Base-by-base conservation (phyloP, 2,888 invertebrate species). In the Camptogramma bilineatum region DNA sequence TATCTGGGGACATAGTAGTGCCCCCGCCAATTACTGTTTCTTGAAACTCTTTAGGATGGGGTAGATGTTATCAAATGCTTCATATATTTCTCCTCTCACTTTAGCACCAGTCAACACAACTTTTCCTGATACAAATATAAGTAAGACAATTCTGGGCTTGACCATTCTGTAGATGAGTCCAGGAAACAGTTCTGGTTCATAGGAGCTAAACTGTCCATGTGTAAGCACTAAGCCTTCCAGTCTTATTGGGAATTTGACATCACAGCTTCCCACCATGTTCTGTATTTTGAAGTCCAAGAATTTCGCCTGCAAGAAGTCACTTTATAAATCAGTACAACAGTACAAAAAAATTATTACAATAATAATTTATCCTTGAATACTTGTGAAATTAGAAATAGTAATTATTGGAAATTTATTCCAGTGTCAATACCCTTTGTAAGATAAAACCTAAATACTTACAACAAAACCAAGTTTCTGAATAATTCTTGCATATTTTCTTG, bases 71-170 rank as follows among this genome's bases (percentile, higher is more conserved):
- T 97, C 97, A 88, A 99, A 96, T 16, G 99, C 98, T 86, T 99
- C 98, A 87, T 98, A 97, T 62, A 99, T 97, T 87, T 98, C 99
- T 85, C 96, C 95, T 74, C 99, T 94, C 47, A 97, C 97, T 94
- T 99, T 99, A 66, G 98, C 99, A 73, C 99, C 99, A 72, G 99
- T 99, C 71, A 99, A 94, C 16, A 99, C 99, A 67, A 99, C 97
- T 95, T 99, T 99, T 53, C 99, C 99, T 70, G 99, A 99, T 4
- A 99, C 99, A 92, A 99, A 99, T 79, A 99, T 99, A 55, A 99
- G 94, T 71, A 99, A 94, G 4, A 99, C 99, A 81, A 99, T 97
- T 80, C 98, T 96, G 7, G 99, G 99, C 87, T 98, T 97, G 60
- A 99, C 98, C 98, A 99, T 98, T 82, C 99, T 95, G 87, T 99